These are phyloP conservation scores for Pangasius sanitwongsei DNA, from an alignment of 2,797 vertebrate species.

Conservation along the genomic window DNA sequence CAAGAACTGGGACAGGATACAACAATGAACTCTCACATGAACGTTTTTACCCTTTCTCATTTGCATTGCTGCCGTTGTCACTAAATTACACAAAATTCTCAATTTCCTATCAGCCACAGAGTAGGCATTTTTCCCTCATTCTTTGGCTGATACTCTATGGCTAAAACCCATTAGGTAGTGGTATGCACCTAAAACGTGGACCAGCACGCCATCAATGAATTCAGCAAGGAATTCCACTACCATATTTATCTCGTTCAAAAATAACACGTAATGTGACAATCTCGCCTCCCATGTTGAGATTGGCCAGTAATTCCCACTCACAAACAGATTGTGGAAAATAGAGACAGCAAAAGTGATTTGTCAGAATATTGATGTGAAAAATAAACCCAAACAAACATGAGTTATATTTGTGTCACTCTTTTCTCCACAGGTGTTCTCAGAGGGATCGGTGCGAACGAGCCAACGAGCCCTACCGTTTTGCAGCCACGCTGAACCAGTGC, in stretches of 20 bases:
- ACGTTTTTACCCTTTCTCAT: neutral
- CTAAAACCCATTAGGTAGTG: neutral
- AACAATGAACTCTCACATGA: neutral
- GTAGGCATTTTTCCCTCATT: neutral
- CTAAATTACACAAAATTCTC: neutral
- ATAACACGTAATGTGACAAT: neutral
- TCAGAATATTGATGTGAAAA: neutral
- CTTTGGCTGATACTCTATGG: neutral
- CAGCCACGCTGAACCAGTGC: conserved; percentile 85
- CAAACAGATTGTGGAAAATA: neutral
- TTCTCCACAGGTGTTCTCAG: conserved; percentile 85
- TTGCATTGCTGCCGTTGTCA: neutral
- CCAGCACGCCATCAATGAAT: neutral
- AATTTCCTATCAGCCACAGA: neutral
- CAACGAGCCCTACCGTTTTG: conserved; percentile 89
- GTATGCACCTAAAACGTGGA: neutral
- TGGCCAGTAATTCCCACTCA: neutral
- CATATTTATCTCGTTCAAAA: neutral
- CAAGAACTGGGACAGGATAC: neutral
- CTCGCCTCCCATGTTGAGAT: neutral
- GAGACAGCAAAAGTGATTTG: neutral
- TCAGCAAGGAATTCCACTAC: neutral
- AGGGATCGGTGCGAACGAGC: conserved; percentile 88
- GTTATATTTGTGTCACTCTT: neutral
- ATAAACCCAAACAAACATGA: neutral